Conservation (phyloP, 2,888 invertebrate species). For the Alsophila aescularia region DNA sequence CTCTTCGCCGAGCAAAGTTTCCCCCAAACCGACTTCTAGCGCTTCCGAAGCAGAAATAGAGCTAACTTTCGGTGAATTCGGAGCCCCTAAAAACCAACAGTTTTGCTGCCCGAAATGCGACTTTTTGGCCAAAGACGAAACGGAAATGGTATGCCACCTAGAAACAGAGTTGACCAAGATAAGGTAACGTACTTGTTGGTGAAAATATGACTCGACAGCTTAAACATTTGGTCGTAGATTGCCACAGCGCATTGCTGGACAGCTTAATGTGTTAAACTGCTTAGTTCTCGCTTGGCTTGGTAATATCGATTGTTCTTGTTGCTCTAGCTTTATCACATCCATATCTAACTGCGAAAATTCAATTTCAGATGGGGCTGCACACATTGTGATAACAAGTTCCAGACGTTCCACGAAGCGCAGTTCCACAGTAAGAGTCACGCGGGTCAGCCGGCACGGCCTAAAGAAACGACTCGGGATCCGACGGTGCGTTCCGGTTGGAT, state of each 20-base stretch:
- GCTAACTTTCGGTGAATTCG: slow-evolving; percentile 63
- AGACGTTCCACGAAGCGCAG: slow-evolving; percentile 72
- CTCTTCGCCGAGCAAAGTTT: slow-evolving; percentile 21
- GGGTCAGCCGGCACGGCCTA: slow-evolving; percentile 49
- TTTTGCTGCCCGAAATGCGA: slow-evolving; percentile 71
- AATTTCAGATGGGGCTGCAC: slow-evolving; percentile 73
- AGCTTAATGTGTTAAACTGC: background rate
- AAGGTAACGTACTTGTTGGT: slow-evolving; percentile 54
- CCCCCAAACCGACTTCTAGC: slow-evolving; percentile 10
- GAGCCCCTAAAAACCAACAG: slow-evolving; percentile 46
- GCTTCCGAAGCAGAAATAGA: slow-evolving; percentile 47
- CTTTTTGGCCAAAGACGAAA: slow-evolving; percentile 50
- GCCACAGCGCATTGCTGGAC: background rate
- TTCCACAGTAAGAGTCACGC: slow-evolving; percentile 67
- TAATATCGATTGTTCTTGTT: background rate
- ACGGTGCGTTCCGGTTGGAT: slow-evolving; percentile 61
- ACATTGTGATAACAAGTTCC: slow-evolving; percentile 57
- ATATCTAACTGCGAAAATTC: slow-evolving; percentile 2
- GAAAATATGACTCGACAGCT: background rate
- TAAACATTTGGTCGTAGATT: background rate
- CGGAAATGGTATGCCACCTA: slow-evolving; percentile 63
- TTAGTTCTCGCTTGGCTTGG: slow-evolving; percentile 8
- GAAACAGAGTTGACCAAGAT: slow-evolving; percentile 71
- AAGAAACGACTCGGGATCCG: slow-evolving; percentile 60
- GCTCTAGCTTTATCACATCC: background rate